Conservation (phyloP, 2,113 vertebrate genomes). For the Tinamus guttatus region DNA sequence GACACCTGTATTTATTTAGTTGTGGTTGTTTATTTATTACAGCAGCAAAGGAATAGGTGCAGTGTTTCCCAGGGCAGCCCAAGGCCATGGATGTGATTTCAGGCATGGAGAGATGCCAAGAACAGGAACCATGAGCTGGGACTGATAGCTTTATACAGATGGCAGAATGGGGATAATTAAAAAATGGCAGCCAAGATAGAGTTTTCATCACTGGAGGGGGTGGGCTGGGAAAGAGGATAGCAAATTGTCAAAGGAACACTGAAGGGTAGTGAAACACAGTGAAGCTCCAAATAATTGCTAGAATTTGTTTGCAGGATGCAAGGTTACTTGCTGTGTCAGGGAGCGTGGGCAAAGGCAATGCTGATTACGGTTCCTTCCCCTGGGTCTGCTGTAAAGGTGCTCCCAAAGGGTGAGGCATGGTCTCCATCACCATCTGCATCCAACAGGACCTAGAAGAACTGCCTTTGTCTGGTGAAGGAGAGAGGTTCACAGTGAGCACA, state of each 20-base stretch:
- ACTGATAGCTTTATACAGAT: neutral
- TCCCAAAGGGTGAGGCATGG: fast-evolving
- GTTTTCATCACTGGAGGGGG: neutral
- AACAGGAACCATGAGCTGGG: neutral
- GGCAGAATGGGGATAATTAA: neutral
- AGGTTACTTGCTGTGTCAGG: neutral
- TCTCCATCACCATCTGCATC: neutral
- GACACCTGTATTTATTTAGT: neutral
- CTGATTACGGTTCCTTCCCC: fast-evolving
- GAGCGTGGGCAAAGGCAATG: fast-evolving
- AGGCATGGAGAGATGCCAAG: neutral
- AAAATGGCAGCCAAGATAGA: neutral
- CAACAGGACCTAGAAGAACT: neutral
- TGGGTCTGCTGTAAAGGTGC: fast-evolving
- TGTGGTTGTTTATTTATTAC: neutral
- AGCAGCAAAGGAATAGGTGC: neutral
- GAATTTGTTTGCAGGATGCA: neutral
- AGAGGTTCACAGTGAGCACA: neutral
- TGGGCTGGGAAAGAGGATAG: neutral
- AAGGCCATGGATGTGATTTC: neutral
- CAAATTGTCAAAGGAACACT: neutral
- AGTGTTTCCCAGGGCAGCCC: neutral
- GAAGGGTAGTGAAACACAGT: neutral
- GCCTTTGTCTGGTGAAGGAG: neutral
- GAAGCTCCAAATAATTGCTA: neutral